Evolutionary conservation across 2,113 vertebrate species (phyloP).

Genomic region (Lepus americanus): DNA sequence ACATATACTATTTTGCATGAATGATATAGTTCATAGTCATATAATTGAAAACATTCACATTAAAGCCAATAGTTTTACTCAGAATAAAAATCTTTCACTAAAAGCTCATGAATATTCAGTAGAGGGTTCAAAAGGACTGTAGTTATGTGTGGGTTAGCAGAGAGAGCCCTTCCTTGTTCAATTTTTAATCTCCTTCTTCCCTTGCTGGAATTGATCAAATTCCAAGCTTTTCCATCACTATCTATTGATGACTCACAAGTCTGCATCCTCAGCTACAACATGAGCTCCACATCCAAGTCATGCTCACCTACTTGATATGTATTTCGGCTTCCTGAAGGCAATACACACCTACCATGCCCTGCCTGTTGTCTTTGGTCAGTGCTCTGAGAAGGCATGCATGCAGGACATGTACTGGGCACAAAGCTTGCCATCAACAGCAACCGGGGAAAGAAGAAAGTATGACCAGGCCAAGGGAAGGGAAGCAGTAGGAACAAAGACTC

Average conservation of each 20-base stretch:
- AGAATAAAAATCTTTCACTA: not conserved
- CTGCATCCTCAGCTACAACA: not conserved
- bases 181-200: not conserved
- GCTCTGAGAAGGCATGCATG: not conserved
- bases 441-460: not conserved
- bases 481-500: not conserved
- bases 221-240: not conserved
- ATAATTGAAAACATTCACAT: not conserved
- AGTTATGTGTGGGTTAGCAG: not conserved
- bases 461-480: no score
- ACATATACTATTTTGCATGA: not conserved
- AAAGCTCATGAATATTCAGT: not conserved
- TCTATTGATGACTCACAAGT: not conserved
- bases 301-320: not conserved
- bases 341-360: not conserved
- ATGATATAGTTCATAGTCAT: not conserved
- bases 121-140: not conserved
- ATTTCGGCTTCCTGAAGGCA: not conserved
- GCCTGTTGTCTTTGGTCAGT: not conserved
- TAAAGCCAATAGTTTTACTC: not conserved
- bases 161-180: not conserved
- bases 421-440: not conserved
- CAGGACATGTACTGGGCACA: not conserved
- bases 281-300: not conserved
- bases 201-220: not conserved